Base-by-base conservation (phyloP, 2,797 vertebrate species). In the Enteromius trimaculatus region DNA sequence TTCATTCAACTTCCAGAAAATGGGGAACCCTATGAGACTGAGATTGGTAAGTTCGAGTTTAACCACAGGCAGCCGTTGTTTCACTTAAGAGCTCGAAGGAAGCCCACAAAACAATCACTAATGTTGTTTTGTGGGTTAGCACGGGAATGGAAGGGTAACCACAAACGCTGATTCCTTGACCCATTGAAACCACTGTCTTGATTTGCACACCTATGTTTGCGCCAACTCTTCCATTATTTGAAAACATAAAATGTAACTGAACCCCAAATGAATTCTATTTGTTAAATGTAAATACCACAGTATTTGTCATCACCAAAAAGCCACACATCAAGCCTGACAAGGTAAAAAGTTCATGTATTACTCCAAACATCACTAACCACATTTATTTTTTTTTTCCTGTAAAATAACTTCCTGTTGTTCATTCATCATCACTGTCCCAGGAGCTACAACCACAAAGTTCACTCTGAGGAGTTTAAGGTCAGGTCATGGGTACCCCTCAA, bases 1-100 rank as follows among this genome's bases (percentile, higher is more conserved):
- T 97, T 95, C 89, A 95, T 97, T 85, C 95, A 95, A 82, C 92
- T 96, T 76, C 96, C 96, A 58, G 89, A 94, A 0, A 95, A 96
- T 47, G 96, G 96, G 69, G 94, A 95, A 86, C 91, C 89, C 60
- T 95, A 92, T 0, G 55, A 94, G 79, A 95, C 95, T 4, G 93
- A 96, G 90, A 95, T 97, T 21, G 96, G 96, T 97, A 93, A 95
- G 95, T 37, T 82, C 81, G 6, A 44, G 16, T 37, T 31, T 19
- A 64, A 53, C 66, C 34, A 5, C 64, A 60, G 26, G 29, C 7
- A 34, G 60, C 21, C 19, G n/a, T 79, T 68, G 51, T 60, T 81
- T 60, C 31, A 0, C 49, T 84, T 60, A 60, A 77, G 51, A 49
- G 49, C 11, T 3, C n/a, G 2, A 39, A 81, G n/a, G 39, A 53